A percentile compares a stretch with the other conserved stretches of the same genome.
Evolutionary conservation across 2,888 invertebrate genomes (phyloP).

Genomic region (Criorhina ranunculi): DNA sequence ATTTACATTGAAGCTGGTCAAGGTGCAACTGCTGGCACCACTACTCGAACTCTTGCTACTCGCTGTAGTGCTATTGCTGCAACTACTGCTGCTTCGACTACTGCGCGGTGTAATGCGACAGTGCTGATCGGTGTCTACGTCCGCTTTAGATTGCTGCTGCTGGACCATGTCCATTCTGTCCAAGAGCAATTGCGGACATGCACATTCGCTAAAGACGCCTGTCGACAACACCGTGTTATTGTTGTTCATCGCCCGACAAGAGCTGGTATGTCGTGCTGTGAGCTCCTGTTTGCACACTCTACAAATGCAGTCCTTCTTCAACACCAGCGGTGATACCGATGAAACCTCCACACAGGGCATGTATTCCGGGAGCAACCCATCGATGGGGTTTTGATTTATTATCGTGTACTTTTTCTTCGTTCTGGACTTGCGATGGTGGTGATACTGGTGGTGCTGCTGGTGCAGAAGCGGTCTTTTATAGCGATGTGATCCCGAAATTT

Average conservation of each 20-base stretch:
- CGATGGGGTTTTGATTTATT: constrained; percentile 72
- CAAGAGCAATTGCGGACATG: constrained; percentile 74
- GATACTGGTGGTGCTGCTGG: constrained; percentile 78
- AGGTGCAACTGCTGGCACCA: constrained; percentile 80
- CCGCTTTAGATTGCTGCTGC: constrained; percentile 67
- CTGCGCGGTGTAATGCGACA: constrained; percentile 79
- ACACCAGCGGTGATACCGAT: constrained; percentile 77
- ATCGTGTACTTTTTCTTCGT: constrained; percentile 81
- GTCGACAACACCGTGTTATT: constrained; percentile 78
- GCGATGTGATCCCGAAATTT: constrained; percentile 61
- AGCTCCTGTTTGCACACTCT: constrained; percentile 89
- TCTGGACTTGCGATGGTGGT: constrained; percentile 82
- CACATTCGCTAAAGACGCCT: constrained; percentile 77
- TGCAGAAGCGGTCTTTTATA: constrained; percentile 75
- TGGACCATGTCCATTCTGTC: constrained; percentile 78
- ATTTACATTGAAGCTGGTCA: constrained; percentile 76
- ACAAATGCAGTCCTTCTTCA: constrained; percentile 85
- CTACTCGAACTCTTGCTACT: constrained; percentile 84
- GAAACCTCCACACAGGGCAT: constrained; percentile 66
- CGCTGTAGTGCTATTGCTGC: constrained; percentile 84
- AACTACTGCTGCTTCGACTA: constrained; percentile 83
- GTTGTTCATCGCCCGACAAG: constrained; percentile 90
- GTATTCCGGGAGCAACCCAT: constrained; percentile 61
- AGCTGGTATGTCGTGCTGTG: constrained; percentile 87
- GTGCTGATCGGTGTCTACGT: constrained; percentile 52